Base-by-base conservation (phyloP, 2,113 vertebrate species). In the Thinocorus orbignyianus region DNA sequence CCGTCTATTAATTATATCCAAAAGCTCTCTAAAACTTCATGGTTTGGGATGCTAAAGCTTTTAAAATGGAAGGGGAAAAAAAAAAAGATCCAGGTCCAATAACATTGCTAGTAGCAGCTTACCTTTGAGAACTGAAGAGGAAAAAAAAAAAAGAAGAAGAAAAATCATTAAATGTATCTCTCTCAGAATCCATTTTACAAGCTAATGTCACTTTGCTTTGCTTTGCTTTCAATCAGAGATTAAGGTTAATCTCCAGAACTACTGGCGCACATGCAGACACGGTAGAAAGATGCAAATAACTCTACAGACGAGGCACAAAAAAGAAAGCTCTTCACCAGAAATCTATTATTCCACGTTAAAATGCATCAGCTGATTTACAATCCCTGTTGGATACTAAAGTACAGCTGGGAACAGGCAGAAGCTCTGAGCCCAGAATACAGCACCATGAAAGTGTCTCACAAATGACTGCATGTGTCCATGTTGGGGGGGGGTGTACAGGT, bases 241-340 rank as follows among this genome's bases (percentile, higher is more conserved):
- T 94, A 94, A 70, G 70, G 42, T 82, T 95, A 95, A 94, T 93
- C 90, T 95, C 88, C 83, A 81, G 58, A 91, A 89, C 81, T 80
- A 85, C 86, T 33, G 33, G 81, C 0, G 0, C 55, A 87, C 58
- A 41, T 13, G 52, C 81, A 90, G 95, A 81, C 83, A 72, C 1
- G 0, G 44, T 44, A 49, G 72, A 88, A 79, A 95, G 80, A 96
- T 81, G 83, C 69, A 95, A 96, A 86, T 93, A 94, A 88, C 58
- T 86, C 52, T 57, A 81, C 65, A 23, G 31, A 80, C 49, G 46
- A 86, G 35, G 25, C 52, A 76, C 72, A 42, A 51, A 55, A 42
- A 95, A 93, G 37, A 77, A 88, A 91, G 62, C 80, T 85, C 46
- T 83, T 91, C 80, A 76, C 49, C 70, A 81, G 82, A 92, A 96